phyloP scores from a whole-genome alignment of 2,113 vertebrate species.

The Dicrurus megarhynchus region DNA sequence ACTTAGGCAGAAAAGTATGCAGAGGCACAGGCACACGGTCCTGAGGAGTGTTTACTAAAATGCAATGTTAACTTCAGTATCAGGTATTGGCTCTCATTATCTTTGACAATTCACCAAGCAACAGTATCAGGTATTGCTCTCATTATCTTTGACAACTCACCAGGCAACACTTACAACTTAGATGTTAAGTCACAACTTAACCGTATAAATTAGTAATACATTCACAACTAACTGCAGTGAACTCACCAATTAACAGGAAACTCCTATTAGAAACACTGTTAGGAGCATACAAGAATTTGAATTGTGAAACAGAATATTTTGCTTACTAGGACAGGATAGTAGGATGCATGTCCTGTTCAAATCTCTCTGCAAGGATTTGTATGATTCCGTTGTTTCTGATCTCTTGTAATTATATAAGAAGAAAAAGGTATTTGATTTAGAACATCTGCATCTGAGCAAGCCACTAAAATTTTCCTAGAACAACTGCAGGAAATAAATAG shows the following conservation, averaged over 20 bases:
- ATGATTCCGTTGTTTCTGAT: accelerated
- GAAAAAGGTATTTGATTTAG: background rate
- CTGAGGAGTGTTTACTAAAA: background rate
- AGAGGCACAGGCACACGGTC: background rate
- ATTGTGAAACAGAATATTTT: background rate
- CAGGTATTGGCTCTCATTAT: background rate
- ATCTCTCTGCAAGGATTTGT: background rate
- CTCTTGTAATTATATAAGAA: background rate
- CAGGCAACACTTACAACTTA: background rate
- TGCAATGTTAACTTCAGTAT: background rate
- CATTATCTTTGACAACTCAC: background rate
- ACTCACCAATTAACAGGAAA: background rate
- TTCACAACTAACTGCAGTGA: background rate
- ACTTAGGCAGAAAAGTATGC: background rate
- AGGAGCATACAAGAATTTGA: background rate
- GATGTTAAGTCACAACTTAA: background rate
- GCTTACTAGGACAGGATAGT: background rate
- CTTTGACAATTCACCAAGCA: background rate
- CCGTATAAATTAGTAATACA: background rate
- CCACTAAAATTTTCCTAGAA: background rate
- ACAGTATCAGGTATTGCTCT: background rate
- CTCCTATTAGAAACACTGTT: background rate
- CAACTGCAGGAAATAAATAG: background rate
- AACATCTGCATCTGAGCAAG: background rate
- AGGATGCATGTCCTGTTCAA: background rate